Evolutionary conservation across 2,888 invertebrate genomes (phyloP).

Genomic region (Chymomyza caudatula): DNA sequence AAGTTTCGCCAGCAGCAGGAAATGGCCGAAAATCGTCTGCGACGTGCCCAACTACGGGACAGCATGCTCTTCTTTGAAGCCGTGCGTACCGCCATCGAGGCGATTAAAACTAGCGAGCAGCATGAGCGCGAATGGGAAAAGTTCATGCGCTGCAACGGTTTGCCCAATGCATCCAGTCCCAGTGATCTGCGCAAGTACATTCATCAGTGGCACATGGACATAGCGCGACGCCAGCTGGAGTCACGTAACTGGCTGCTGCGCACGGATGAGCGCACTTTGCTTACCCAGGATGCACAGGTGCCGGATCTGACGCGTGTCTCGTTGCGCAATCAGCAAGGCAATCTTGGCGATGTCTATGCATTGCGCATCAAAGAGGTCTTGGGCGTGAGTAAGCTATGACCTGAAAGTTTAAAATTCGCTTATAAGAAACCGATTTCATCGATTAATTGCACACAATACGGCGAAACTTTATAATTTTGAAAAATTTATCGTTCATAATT

Average conservation of each 20-base stretch:
- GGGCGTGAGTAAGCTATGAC: constrained; percentile 60
- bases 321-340: constrained; percentile 73
- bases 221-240: constrained; percentile 56
- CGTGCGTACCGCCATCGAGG: constrained; percentile 67
- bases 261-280: constrained; percentile 75
- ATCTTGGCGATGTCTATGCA: constrained; percentile 76
- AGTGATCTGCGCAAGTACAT: constrained; percentile 77
- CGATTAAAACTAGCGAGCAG: constrained; percentile 68
- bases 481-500: too few relatives aligned
- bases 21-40: constrained; percentile 75
- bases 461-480: too few relatives aligned
- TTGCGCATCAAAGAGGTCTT: constrained; percentile 75
- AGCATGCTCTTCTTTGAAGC: constrained; percentile 74
- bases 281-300: constrained; percentile 76
- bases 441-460: too few relatives aligned
- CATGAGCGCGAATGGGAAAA: constrained; percentile 76
- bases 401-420: too few relatives aligned
- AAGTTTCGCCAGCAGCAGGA: constrained; percentile 75
- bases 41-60: constrained; percentile 75
- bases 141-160: constrained; percentile 78
- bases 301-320: constrained; percentile 70
- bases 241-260: constrained; percentile 77
- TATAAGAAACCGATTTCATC: too few relatives aligned
- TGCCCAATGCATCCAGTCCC: constrained; percentile 76
- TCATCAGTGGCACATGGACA: constrained; percentile 76